These are phyloP conservation scores for Micromys minutus DNA, from an alignment of 2,113 vertebrate genomes.

Conservation along the genomic window DNA sequence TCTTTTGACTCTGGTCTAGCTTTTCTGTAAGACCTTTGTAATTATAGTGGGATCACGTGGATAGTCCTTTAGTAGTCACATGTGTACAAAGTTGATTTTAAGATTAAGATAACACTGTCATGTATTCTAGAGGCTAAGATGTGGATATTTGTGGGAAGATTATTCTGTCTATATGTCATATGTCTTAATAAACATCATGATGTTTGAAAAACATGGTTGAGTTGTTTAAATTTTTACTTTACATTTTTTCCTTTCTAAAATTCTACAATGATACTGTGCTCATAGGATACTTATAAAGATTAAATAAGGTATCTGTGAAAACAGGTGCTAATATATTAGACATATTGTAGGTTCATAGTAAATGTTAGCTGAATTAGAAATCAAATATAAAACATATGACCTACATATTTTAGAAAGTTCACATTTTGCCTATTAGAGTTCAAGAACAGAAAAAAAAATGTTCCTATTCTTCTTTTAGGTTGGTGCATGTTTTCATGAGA, in stretches of 20 bases:
- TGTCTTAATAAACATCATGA: not conserved
- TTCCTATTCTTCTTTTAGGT: slow-evolving; percentile 62
- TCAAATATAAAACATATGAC: slow-evolving; percentile 47
- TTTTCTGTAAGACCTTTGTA: not conserved
- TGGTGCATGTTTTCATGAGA: slow-evolving; percentile 70
- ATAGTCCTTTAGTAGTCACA: slow-evolving; percentile 39
- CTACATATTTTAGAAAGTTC: slow-evolving; percentile 23
- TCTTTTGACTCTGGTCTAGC: not conserved
- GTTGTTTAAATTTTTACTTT: slow-evolving; percentile 33
- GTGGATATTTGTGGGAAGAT: not conserved
- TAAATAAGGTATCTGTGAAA: slow-evolving; percentile 33
- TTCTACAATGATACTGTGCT: not conserved
- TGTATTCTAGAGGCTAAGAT: slow-evolving; percentile 5
- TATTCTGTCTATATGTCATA: not conserved
- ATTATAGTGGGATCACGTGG: not conserved
- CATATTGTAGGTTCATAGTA: slow-evolving; percentile 7
- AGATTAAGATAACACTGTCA: not conserved
- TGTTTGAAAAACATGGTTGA: slow-evolving; percentile 44
- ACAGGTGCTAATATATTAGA: not conserved
- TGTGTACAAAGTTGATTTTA: slow-evolving; percentile 19
- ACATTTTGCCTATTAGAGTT: slow-evolving; percentile 45
- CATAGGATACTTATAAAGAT: slow-evolving; percentile 42
- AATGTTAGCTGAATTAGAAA: slow-evolving; percentile 46
- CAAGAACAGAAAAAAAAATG: slow-evolving; percentile 3
- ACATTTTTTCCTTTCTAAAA: slow-evolving; percentile 45